Conservation (phyloP, 1,140 invertebrate genomes). For the Camponotus pennsylvanicus region DNA sequence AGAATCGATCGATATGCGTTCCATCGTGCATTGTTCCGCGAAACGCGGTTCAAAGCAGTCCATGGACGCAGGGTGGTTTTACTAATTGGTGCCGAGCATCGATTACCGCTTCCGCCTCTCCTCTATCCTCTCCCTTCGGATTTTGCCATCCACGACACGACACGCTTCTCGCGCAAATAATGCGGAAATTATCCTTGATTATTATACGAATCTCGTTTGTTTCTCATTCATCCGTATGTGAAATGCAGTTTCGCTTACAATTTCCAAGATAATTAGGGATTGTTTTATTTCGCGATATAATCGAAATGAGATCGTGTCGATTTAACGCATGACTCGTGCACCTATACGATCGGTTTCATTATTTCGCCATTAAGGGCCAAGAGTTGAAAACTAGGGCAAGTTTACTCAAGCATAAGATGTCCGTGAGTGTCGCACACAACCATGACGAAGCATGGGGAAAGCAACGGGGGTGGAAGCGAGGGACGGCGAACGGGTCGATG, state of each 20-base stretch:
- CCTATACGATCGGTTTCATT: background rate
- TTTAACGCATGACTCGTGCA: background rate
- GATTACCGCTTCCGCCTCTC: conserved; percentile 74
- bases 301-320: background rate
- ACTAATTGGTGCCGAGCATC: conserved; percentile 81
- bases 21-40: conserved; percentile 77
- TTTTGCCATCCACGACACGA: conserved; percentile 8
- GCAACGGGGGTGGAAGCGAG: conserved; percentile 6
- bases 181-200: conserved; percentile 40
- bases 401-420: conserved; percentile 42
- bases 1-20: conserved; percentile 76
- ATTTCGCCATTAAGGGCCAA: background rate
- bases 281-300: background rate
- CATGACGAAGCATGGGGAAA: background rate
- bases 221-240: background rate
- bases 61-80: conserved; percentile 78
- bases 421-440: background rate
- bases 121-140: conserved; percentile 50
- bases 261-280: background rate
- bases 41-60: conserved; percentile 72
- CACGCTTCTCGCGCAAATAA: conserved; percentile 34
- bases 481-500: conserved; percentile 62
- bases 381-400: conserved; percentile 61
- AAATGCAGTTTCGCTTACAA: background rate
- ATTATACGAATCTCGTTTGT: background rate